Base-by-base conservation (phyloP, 1,140 invertebrate species). In the Aphis gossypii region DNA sequence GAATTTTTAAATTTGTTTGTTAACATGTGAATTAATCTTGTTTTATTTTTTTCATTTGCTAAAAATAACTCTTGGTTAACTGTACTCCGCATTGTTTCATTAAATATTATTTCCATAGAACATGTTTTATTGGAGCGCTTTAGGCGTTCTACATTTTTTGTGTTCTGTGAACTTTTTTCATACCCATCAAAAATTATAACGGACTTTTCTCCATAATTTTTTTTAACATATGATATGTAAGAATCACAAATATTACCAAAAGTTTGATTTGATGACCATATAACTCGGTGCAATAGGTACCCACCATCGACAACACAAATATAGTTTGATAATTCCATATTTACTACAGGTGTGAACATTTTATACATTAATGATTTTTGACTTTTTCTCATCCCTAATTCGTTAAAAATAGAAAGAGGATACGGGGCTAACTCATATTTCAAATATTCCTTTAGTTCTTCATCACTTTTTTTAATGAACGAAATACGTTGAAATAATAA, bases 361-460 rank as follows among this genome's bases (percentile, higher is more conserved):
- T 94, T 94, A 87, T 95, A 95, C 51, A 95, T 94, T 94, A 94
- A 87, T 23, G 95, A 92, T 95, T 95, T 95, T 54, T 94, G 94
- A 18, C 94, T 95, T 95, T 95, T 95, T 94, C 95, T 94, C 95
- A 95, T 95, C 94, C 94, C 90, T 94, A 92, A 94, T 35, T 89
- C 48, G 94, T 95, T 94, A 94, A 95, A 95, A 94, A 95, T 87
- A 93, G 95, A 94, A 94, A 94, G 94, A 30, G 95, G 95, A 94
- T 94, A 95, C 76, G 95, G 95, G 48, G 94, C 94, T 91, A 95
- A 87, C 95, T 95, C 95, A 95, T 95, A 95, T 94, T 95, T 94
- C 94, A 95, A 94, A 94, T 95, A 95, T 94, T 95, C 92, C 94
- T 95, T 89, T 84, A 95, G 68, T 86, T 95, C 54, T 38, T 93